Conservation (phyloP, 2,888 invertebrate species). For the Cheilosia impressa region DNA sequence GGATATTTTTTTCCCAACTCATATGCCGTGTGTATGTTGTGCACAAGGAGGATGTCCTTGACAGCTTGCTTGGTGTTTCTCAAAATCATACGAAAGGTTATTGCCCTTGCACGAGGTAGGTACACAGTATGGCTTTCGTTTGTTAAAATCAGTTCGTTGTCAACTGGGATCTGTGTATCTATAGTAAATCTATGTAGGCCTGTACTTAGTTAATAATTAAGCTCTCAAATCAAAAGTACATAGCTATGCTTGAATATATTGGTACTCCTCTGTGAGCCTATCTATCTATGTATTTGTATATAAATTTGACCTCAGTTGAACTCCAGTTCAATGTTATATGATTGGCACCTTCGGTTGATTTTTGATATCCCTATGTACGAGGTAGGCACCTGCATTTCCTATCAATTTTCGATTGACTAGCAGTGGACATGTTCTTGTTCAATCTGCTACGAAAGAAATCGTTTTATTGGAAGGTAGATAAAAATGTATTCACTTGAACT, state of each 20-base stretch:
- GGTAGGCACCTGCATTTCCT: slow-evolving; percentile 9
- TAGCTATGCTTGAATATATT: background rate
- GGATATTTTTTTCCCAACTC: slow-evolving; percentile 19
- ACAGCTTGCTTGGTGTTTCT: slow-evolving; percentile 59
- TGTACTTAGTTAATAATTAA: slow-evolving; percentile 49
- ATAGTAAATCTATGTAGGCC: slow-evolving; percentile 5
- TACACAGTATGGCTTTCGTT: slow-evolving; percentile 39
- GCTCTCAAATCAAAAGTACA: slow-evolving; percentile 50
- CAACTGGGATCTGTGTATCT: slow-evolving; percentile 37
- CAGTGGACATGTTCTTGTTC: background rate
- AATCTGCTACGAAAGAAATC: background rate
- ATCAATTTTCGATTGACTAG: background rate
- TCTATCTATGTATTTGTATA: background rate
- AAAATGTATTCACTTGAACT: no score
- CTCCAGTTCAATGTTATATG: slow-evolving; percentile 22
- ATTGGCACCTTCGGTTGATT: slow-evolving; percentile 5
- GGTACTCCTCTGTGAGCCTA: background rate
- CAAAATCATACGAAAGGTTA: slow-evolving; percentile 77
- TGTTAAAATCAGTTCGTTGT: slow-evolving; percentile 64
- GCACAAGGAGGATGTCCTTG: slow-evolving; percentile 69
- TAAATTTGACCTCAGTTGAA: slow-evolving; percentile 41
- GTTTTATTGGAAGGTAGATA: background rate
- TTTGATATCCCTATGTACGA: background rate
- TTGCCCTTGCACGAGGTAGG: slow-evolving; percentile 77
- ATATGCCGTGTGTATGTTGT: slow-evolving; percentile 38